phyloP scores from a whole-genome alignment of 2,888 invertebrate genomes.

The Agriopis marginaria region DNA sequence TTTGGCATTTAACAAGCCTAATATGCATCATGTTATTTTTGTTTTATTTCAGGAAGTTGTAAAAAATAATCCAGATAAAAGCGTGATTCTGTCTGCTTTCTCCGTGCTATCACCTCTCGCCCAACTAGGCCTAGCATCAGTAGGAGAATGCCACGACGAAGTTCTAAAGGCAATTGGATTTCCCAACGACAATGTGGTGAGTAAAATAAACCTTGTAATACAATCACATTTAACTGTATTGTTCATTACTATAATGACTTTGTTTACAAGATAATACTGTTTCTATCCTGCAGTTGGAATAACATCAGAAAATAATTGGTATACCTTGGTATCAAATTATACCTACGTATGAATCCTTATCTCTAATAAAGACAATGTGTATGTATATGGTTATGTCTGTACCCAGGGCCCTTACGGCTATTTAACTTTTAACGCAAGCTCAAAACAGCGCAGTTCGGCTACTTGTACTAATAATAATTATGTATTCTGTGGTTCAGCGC shows the following conservation, averaged over 20 bases:
- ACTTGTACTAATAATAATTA: too few species aligned
- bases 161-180: conserved; percentile 65
- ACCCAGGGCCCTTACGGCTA: not conserved
- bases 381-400: not conserved
- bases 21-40: not conserved
- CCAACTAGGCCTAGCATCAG: conserved; percentile 68
- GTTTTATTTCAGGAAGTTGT: conserved; percentile 42
- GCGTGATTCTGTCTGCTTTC: conserved; percentile 76
- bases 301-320: not conserved
- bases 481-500: too few species aligned
- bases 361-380: not conserved
- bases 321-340: not conserved
- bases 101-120: conserved; percentile 76
- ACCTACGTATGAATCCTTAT: not conserved
- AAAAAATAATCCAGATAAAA: conserved; percentile 51
- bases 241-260: not conserved
- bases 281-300: not conserved
- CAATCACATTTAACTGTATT: not conserved
- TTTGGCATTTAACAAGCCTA: too few species aligned
- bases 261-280: not conserved
- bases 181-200: conserved; percentile 63
- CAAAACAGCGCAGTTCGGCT: too few species aligned
- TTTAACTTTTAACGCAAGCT: too few species aligned
- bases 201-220: conserved; percentile 33
- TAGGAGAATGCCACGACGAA: conserved; percentile 70